These are phyloP conservation scores for Carlito syrichta DNA, from an alignment of 2,113 vertebrate species.

Conservation along the genomic window DNA sequence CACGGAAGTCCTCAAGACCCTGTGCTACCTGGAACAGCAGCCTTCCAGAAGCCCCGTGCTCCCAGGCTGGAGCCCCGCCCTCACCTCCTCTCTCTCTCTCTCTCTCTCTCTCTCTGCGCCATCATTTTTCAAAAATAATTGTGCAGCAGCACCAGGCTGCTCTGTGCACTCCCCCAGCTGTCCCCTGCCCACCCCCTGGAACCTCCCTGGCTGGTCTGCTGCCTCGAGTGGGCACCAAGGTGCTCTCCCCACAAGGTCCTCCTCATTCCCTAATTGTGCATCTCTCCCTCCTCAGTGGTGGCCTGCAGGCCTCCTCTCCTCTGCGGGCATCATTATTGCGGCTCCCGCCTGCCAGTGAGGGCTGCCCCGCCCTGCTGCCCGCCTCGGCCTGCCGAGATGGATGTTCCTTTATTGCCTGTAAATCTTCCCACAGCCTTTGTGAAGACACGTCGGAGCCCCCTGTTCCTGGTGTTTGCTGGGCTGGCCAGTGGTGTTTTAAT, in stretches of 20 bases:
- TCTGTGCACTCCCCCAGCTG: not conserved
- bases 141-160: not conserved
- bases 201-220: not conserved
- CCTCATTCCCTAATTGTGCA: not conserved
- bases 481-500: not conserved
- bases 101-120: not conserved
- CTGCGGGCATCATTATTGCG: conserved; percentile 1
- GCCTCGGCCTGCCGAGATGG: not conserved
- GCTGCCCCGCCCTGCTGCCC: not conserved
- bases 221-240: fast-evolving
- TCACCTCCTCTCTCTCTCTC: not conserved
- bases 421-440: conserved; percentile 32
- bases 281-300: not conserved
- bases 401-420: not conserved
- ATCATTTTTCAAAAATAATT: conserved; percentile 42
- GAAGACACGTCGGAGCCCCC: conserved; percentile 47
- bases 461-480: not conserved
- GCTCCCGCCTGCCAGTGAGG: not conserved
- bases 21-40: fast-evolving
- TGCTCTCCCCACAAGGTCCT: not conserved
- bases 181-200: not conserved
- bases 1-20: not conserved
- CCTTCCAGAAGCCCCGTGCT: not conserved
- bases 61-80: not conserved
- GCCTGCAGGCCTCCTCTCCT: not conserved